phyloP scores from a whole-genome alignment of 1,140 invertebrate genomes.

The Temnothorax longispinosus region DNA sequence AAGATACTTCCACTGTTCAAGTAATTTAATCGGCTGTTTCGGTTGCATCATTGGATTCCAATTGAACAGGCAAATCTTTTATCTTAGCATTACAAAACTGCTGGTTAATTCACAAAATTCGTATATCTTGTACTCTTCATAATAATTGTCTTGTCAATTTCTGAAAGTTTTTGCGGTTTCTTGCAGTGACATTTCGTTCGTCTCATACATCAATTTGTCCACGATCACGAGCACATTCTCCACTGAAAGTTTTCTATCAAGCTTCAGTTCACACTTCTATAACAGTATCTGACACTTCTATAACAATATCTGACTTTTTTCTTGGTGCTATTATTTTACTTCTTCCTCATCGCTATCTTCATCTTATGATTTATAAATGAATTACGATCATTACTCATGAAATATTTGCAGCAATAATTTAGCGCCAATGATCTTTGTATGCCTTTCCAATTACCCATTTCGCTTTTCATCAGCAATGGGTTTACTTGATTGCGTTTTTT shows the following conservation, averaged over 20 bases:
- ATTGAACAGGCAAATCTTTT: slow-evolving; percentile 88
- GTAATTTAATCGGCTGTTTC: slow-evolving; percentile 88
- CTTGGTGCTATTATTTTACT: slow-evolving; percentile 87
- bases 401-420: slow-evolving; percentile 92
- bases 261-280: slow-evolving; percentile 92
- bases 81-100: slow-evolving; percentile 85
- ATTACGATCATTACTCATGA: slow-evolving; percentile 3
- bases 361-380: neutral
- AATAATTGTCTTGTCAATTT: slow-evolving; percentile 89
- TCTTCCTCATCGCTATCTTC: slow-evolving; percentile 85
- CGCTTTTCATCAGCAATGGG: slow-evolving; percentile 86
- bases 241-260: slow-evolving; percentile 84
- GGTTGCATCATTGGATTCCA: slow-evolving; percentile 92
- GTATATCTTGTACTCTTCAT: slow-evolving; percentile 89
- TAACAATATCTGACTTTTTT: slow-evolving; percentile 86
- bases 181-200: slow-evolving; percentile 88
- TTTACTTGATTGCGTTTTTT: no score
- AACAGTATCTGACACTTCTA: slow-evolving; percentile 89
- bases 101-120: slow-evolving; percentile 73
- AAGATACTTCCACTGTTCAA: slow-evolving; percentile 91
- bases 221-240: slow-evolving; percentile 90
- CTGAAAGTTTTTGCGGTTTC: slow-evolving; percentile 91
- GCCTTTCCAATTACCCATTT: slow-evolving; percentile 94
- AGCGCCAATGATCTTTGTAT: slow-evolving; percentile 92
- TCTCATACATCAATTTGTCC: slow-evolving; percentile 88